Conservation (phyloP, 2,888 invertebrate genomes). For the Lasius fuliginosus region DNA sequence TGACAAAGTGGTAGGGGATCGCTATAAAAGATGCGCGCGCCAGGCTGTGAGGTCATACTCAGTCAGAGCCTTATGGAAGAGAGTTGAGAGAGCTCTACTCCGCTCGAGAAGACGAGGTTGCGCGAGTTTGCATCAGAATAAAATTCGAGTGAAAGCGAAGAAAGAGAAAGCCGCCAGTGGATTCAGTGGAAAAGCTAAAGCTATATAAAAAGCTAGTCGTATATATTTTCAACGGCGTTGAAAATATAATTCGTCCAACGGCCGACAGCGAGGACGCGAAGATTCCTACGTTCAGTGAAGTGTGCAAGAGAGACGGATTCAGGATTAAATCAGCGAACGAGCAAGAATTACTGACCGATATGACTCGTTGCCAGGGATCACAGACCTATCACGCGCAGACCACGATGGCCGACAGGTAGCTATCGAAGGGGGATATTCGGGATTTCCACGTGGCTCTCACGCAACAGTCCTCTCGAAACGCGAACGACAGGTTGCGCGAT, state of each 20-base stretch:
- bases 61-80: not conserved
- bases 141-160: slow-evolving; percentile 2
- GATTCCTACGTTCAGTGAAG: slow-evolving; percentile 81
- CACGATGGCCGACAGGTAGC: slow-evolving; percentile 76
- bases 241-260: slow-evolving; percentile 31
- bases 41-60: slow-evolving; percentile 49
- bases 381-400: slow-evolving; percentile 66
- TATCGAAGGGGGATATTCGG: not conserved
- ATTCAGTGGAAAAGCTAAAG: slow-evolving; percentile 27
- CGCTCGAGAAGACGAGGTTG: slow-evolving; percentile 32
- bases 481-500: slow-evolving; percentile 15
- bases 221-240: not conserved
- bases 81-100: not conserved
- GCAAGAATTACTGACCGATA: slow-evolving; percentile 64
- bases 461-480: not conserved
- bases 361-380: slow-evolving; percentile 77
- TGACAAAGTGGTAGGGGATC: slow-evolving; percentile 28
- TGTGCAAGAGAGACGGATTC: slow-evolving; percentile 70
- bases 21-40: slow-evolving; percentile 59
- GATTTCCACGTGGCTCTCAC: slow-evolving; percentile 6
- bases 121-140: slow-evolving; percentile 51
- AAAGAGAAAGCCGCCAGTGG: slow-evolving; percentile 5
- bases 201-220: not conserved
- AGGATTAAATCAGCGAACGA: slow-evolving; percentile 25
- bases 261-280: slow-evolving; percentile 56